Evolutionary conservation across 2,113 vertebrate genomes (phyloP).

Genomic region (Xiphophorus maculatus): DNA sequence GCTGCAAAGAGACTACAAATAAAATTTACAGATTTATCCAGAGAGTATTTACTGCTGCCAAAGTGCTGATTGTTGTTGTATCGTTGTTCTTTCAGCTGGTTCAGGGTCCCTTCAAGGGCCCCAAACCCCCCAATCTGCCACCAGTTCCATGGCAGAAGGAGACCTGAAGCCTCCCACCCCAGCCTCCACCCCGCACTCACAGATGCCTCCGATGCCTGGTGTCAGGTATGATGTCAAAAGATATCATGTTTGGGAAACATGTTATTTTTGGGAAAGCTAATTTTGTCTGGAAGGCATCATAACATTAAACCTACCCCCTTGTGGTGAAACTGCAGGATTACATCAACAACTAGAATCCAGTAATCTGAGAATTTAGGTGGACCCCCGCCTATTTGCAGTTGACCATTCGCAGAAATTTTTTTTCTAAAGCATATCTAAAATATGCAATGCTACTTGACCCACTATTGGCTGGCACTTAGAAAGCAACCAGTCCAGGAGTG

Average conservation of each 20-base stretch:
- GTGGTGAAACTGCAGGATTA: neutral
- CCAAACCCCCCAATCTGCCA: slow-evolving; percentile 98
- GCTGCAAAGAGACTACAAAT: too few species aligned
- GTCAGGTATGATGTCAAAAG: slow-evolving; percentile 83
- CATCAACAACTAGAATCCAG: neutral
- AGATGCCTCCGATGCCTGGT: slow-evolving; percentile 93
- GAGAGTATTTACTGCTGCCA: neutral
- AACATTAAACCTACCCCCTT: neutral
- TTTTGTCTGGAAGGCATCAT: neutral
- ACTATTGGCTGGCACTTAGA: too few species aligned
- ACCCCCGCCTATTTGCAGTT: too few species aligned
- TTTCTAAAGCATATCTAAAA: too few species aligned
- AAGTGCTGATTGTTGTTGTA: slow-evolving; percentile 18
- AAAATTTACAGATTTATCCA: neutral
- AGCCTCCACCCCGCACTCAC: slow-evolving; percentile 95
- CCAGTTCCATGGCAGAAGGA: slow-evolving; percentile 98
- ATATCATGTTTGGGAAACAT: neutral
- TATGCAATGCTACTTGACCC: too few species aligned
- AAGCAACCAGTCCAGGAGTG: too few species aligned
- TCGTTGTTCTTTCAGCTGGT: slow-evolving; percentile 83
- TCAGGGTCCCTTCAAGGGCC: slow-evolving; percentile 98
- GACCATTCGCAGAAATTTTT: too few species aligned
- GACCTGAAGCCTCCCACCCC: slow-evolving; percentile 98
- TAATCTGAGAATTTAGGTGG: too few species aligned
- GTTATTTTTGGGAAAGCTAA: neutral